Conservation (phyloP, 2,113 vertebrate species). For the Catharus minimus region DNA sequence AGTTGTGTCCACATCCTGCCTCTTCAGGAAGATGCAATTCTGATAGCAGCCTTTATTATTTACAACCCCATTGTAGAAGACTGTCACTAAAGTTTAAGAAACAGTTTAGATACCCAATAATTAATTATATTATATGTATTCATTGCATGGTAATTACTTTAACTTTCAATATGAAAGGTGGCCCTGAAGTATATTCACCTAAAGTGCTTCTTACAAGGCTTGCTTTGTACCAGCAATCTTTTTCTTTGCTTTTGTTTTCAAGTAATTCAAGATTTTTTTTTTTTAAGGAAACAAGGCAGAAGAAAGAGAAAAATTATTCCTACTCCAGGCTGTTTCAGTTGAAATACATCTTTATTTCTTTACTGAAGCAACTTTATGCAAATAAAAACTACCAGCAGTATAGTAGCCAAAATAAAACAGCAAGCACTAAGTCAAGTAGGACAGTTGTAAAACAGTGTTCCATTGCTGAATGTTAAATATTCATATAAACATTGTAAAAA, state of each 20-base stretch:
- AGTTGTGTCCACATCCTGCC: not conserved
- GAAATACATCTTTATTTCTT: constrained; percentile 50
- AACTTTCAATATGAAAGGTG: not conserved
- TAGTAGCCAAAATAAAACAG: constrained; percentile 42
- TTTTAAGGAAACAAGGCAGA: not conserved
- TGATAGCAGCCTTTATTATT: not conserved
- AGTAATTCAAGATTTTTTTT: not conserved
- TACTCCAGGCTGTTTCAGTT: not conserved
- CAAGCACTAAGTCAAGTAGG: constrained; percentile 18
- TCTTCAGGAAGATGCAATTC: not conserved
- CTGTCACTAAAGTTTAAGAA: not conserved
- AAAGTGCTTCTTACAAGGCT: not conserved
- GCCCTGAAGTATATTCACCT: not conserved
- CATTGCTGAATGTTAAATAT: constrained; percentile 41
- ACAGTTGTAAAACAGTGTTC: constrained; percentile 19
- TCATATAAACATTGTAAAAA: constrained; percentile 59
- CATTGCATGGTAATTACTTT: not conserved
- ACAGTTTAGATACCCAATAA: not conserved
- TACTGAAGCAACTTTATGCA: constrained; percentile 33
- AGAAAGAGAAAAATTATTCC: constrained; percentile 2
- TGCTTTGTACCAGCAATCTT: not conserved
- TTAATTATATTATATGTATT: not conserved
- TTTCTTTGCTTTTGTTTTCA: not conserved
- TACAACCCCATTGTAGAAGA: not conserved
- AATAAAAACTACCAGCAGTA: constrained; percentile 31